Percentiles rank a stretch among this genome's conserved stretches.
phyloP scores from a whole-genome alignment of 2,888 invertebrate genomes.

The Petrolisthes manimaculis region DNA sequence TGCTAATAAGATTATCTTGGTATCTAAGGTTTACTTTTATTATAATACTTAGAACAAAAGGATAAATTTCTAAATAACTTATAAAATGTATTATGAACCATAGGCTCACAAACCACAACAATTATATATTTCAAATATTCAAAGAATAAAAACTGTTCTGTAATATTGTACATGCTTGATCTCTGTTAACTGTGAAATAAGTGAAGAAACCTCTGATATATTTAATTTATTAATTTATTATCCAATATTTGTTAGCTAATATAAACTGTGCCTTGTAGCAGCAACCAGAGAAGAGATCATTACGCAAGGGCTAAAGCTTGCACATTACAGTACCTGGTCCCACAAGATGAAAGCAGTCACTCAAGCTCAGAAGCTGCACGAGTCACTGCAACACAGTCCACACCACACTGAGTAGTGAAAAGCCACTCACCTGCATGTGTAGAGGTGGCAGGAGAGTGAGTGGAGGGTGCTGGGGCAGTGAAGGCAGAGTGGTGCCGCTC shows the following conservation, averaged over 20 bases:
- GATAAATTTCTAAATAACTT: too few relatives aligned
- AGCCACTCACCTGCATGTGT: constrained; percentile 43
- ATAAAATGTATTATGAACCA: too few relatives aligned
- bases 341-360: constrained; percentile 42
- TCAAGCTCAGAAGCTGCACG: constrained; percentile 57
- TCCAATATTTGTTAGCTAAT: not conserved
- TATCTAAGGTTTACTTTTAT: too few relatives aligned
- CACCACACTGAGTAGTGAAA: constrained; percentile 1
- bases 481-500: constrained; percentile 58
- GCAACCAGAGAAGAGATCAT: constrained; percentile 11
- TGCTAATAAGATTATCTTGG: too few relatives aligned
- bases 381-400: constrained; percentile 32
- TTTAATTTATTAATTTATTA: not conserved
- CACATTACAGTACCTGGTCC: constrained; percentile 4
- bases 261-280: constrained; percentile 10
- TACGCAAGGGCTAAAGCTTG: constrained; percentile 6
- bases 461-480: constrained; percentile 51
- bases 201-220: not conserved
- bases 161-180: constrained; percentile 4
- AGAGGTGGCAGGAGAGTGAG: constrained; percentile 51
- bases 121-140: too few relatives aligned
- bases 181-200: not conserved
- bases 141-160: not conserved
- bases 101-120: too few relatives aligned
- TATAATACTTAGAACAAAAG: too few relatives aligned